Base-by-base conservation (phyloP, 2,113 vertebrate genomes). In the Anseranas semipalmata region DNA sequence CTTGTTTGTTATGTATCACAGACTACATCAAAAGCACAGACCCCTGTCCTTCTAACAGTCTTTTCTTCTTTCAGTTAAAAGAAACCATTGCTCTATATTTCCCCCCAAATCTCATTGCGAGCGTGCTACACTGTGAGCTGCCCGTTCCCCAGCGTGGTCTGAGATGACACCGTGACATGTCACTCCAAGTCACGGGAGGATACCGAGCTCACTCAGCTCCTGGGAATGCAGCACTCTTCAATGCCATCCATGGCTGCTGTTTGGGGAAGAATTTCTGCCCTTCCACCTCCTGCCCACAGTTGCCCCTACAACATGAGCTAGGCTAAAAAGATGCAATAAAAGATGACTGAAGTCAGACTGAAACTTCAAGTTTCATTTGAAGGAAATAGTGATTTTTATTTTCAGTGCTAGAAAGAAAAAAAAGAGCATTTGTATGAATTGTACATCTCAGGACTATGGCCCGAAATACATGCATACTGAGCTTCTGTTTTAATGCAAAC, bases 141-240 rank as follows among this genome's bases (percentile, higher is more conserved):
- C n/a, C 46, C n/a, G 18, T 60, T 72, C 78, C 8, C n/a, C 21
- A 67, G 6, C 20, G 24, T 33, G 48, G 35, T 19, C 53, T 22
- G 84, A 25, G 27, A 62, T 43, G 30, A 46, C 39, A 78, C 27
- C 0, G 1, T 48, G 39, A 24, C 14, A 6, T 28, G 21, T 68
- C 32, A 39, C 16, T 32, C 12, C 14, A 58, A 7, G 33, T 52
- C 24, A 68, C 63, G 14, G 17, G 11, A 78, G 45, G 13, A 37
- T 24, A 50, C 48, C 1, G 4, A 14, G 15, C 62, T 68, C 68
- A 35, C 32, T 56, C 52, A 48, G 19, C 43, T 52, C 9, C 4
- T 10, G 12, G 53, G 18, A 48, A 48, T 1, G 1, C 13, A 4
- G 1, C 52, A 41, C 66, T 27, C 59, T 82, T 60, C 1, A 0